Evolutionary conservation across 2,888 invertebrate species (phyloP), one percentile per base, ranked within the genome.

Genomic region (Glaucopsyche alexis): DNA sequence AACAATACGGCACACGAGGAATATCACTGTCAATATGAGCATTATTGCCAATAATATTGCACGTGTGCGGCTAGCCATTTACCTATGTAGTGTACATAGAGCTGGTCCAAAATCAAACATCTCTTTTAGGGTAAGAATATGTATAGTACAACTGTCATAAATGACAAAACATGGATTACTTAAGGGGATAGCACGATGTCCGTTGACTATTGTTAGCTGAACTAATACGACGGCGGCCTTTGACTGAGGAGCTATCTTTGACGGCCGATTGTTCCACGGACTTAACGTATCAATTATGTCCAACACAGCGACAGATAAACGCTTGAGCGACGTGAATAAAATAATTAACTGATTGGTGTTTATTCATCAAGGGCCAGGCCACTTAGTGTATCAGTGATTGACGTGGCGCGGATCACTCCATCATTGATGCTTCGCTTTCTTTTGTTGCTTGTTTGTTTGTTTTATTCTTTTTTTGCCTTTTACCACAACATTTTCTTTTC

Each of bases 321-420:
- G 80, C 78, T 87, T 88, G 91, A 91, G 86, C 89, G 92, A 93
- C 91, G 86, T 90, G 90, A 90, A 91, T 91, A 87, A 91, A 91
- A 91, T 92, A 91, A 93, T 93, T 92, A 92, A 90, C 91, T 87
- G 92, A 90, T 90, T 87, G 89, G 91, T 91, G 88, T 92, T 91
- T 92, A 92, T 91, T 90, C 90, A 90, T 91, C 90, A 90, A 87
- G 87, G 83, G 85, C 86, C 85, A 81, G 77, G 83, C 89, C 91
- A 91, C 91, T 91, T 90, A 90, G 87, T 84, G 83, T 80, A 79
- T 85, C 88, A 19, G 40, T 71, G 71, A 71, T 52, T 11, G 71
- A 50, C 71, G 55, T 52, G 50, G 14, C n/a, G 71, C 11, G 29
- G 50, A 52, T 40, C 50, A 67, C 45, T 29, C 45, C 19, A 69